Conservation (phyloP, 2,113 vertebrate species). For the Climacteris rufus region DNA sequence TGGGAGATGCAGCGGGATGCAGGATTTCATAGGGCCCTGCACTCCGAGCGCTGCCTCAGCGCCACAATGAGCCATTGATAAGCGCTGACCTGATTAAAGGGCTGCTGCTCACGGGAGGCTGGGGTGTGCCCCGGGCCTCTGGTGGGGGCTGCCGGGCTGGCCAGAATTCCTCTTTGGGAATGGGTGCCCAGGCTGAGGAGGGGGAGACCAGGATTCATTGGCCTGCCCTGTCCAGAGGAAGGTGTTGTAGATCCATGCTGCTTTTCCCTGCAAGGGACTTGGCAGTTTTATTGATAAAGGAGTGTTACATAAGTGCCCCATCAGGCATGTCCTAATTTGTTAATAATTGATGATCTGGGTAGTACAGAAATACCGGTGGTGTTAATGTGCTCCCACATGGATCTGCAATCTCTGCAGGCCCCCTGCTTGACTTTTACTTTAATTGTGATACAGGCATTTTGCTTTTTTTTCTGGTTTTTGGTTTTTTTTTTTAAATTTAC, state of each 20-base stretch:
- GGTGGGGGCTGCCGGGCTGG: fast-evolving
- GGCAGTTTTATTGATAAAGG: conserved; percentile 29
- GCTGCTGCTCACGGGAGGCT: not conserved
- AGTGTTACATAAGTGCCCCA: conserved; percentile 3
- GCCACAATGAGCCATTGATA: not conserved
- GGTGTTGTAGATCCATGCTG: fast-evolving
- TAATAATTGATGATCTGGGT: conserved; percentile 43
- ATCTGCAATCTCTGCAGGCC: not conserved
- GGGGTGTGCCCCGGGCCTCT: not conserved
- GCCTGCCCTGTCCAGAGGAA: not conserved
- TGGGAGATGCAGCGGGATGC: not conserved
- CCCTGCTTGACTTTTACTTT: not conserved
- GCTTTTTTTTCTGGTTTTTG: not conserved
- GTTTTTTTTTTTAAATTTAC: not conserved
- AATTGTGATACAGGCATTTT: not conserved
- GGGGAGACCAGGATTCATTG: not conserved
- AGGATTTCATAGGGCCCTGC: not conserved
- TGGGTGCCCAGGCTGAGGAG: not conserved
- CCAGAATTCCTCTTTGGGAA: not conserved
- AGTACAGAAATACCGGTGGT: not conserved
- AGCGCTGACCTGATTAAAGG: conserved; percentile 1
- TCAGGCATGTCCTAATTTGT: conserved; percentile 32
- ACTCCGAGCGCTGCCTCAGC: fast-evolving
- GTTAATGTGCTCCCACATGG: not conserved
- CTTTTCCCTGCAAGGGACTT: not conserved